Conservation (phyloP, 1,140 invertebrate species). For the Meloidogyne chitwoodi region DNA sequence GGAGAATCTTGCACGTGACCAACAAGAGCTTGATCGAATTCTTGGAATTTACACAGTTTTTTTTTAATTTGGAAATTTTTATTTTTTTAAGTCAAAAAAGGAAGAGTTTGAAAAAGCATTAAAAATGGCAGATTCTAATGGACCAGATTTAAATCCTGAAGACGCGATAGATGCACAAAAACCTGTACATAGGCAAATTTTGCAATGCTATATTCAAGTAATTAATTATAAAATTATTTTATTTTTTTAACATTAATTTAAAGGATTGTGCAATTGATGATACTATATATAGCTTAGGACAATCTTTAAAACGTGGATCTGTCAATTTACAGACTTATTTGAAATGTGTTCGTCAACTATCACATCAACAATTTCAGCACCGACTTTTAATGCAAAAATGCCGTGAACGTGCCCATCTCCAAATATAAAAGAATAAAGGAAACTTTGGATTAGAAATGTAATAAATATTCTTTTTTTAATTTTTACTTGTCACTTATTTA, state of each 20-base stretch:
- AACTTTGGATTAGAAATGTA: not conserved
- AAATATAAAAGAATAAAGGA: constrained; percentile 60
- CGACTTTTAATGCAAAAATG: constrained; percentile 92
- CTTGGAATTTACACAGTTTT: constrained; percentile 36
- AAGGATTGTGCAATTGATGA: constrained; percentile 82
- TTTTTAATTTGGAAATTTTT: constrained; percentile 20
- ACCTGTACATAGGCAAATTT: constrained; percentile 89
- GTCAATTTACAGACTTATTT: constrained; percentile 93
- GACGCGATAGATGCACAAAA: constrained; percentile 92
- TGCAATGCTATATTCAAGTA: constrained; percentile 89
- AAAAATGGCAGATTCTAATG: constrained; percentile 61
- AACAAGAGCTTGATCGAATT: constrained; percentile 63
- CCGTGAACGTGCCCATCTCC: constrained; percentile 84
- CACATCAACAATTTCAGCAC: constrained; percentile 89
- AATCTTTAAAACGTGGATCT: constrained; percentile 82
- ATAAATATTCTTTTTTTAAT: not conserved
- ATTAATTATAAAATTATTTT: not conserved
- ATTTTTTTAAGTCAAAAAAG: constrained; percentile 34
- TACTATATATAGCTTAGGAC: constrained; percentile 95
- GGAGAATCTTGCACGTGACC: constrained; percentile 76
- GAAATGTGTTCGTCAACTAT: constrained; percentile 88
- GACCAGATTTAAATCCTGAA: constrained; percentile 76
- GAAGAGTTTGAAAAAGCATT: constrained; percentile 62
- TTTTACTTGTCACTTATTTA: not conserved
- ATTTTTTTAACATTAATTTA: not conserved